A percentile compares a stretch with the other conserved stretches of the same genome.
These are phyloP conservation scores for Galaxea fascicularis DNA, from an alignment of 92 coral and sea anemone genomes.

Conservation along the genomic window DNA sequence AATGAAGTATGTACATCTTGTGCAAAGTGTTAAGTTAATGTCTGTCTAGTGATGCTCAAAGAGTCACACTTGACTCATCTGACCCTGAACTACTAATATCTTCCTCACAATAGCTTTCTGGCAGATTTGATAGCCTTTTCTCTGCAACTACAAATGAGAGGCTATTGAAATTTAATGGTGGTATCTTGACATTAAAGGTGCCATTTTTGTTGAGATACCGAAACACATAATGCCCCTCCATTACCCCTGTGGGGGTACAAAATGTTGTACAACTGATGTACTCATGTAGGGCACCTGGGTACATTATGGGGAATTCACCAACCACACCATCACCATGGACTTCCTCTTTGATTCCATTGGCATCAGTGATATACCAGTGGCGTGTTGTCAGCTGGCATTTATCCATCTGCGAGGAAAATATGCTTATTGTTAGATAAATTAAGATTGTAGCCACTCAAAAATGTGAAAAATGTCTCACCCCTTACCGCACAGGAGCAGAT, in stretches of 20 bases:
- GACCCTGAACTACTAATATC: conserved; percentile 26
- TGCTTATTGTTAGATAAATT: neutral
- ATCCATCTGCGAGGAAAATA: conserved; percentile 59
- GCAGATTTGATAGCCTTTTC: conserved; percentile 54
- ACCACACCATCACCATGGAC: conserved; percentile 96
- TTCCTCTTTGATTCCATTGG: conserved; percentile 84
- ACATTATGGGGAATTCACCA: conserved; percentile 87
- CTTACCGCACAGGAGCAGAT: too few relatives aligned
- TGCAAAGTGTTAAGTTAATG: neutral
- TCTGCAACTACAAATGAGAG: conserved; percentile 81
- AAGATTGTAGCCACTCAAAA: neutral
- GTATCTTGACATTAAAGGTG: conserved; percentile 73
- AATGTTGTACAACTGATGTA: conserved; percentile 97
- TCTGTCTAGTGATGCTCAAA: neutral
- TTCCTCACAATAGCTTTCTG: conserved; percentile 1
- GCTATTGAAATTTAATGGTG: conserved; percentile 84
- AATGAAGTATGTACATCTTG: neutral
- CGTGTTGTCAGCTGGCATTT: conserved; percentile 90
- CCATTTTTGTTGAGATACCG: conserved; percentile 72
- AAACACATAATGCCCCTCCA: conserved; percentile 94
- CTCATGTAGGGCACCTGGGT: conserved; percentile 90
- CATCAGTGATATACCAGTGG: conserved; percentile 97
- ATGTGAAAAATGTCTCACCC: too few relatives aligned
- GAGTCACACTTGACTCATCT: neutral
- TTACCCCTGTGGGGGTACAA: conserved; percentile 89